Evolutionary conservation across 2,797 vertebrate species (phyloP).

Genomic region (Mycteria americana): DNA sequence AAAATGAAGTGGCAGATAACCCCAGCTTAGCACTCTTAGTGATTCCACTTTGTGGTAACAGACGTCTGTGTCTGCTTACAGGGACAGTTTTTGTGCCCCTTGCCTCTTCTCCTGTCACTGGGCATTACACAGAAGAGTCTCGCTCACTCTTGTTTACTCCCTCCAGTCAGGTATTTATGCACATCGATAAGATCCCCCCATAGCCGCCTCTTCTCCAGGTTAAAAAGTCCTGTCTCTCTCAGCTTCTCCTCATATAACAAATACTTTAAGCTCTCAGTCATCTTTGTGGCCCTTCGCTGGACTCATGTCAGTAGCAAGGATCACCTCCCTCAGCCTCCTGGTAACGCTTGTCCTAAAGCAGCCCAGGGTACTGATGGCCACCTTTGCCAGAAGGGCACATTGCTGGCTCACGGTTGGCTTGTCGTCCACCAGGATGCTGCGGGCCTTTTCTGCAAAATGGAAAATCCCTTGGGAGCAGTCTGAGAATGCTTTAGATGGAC

Average conservation of each 20-base stretch:
- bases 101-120: background rate
- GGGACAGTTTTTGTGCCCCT: background rate
- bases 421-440: background rate
- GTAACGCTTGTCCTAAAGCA: background rate
- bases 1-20: background rate
- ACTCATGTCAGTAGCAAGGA: background rate
- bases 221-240: background rate
- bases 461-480: background rate
- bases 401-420: background rate
- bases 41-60: background rate
- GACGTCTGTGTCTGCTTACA: background rate
- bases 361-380: background rate
- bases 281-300: background rate
- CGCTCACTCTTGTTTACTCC: background rate
- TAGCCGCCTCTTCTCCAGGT: background rate
- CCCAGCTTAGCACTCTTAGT: background rate
- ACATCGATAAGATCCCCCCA: background rate
- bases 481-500: background rate
- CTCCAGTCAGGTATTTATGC: background rate
- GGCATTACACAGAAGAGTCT: background rate
- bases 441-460: background rate
- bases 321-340: background rate
- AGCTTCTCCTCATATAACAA: background rate
- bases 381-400: background rate
- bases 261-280: accelerated